A percentile compares a stretch with the other conserved stretches of the same genome.
phyloP scores from a whole-genome alignment of 1,140 invertebrate species.

The Nymphalis io region DNA sequence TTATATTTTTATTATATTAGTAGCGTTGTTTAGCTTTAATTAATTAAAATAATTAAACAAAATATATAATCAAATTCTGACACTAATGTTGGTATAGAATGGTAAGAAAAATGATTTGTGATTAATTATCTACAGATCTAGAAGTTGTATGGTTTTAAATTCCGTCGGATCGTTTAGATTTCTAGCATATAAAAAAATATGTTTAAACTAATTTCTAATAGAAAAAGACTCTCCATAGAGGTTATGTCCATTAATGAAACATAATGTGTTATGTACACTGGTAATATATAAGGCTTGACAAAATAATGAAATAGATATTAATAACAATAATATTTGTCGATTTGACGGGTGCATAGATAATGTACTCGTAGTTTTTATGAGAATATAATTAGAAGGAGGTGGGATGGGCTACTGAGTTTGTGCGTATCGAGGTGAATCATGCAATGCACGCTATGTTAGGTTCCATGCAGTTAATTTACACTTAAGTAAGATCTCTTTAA shows the following conservation, averaged over 20 bases:
- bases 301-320: not conserved
- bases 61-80: too few species aligned
- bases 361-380: slow-evolving; percentile 26
- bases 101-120: not conserved
- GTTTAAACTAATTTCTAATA: too few species aligned
- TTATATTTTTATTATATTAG: too few species aligned
- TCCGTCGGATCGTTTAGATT: not conserved
- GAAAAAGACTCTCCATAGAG: too few species aligned
- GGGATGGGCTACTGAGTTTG: slow-evolving; percentile 61
- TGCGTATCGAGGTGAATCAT: slow-evolving; percentile 57
- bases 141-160: not conserved
- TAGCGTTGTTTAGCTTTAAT: too few species aligned
- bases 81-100: not conserved
- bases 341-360: slow-evolving; percentile 18
- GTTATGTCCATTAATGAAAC: too few species aligned
- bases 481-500: slow-evolving; percentile 66
- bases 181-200: too few species aligned
- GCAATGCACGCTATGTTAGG: slow-evolving; percentile 63
- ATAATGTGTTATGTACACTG: not conserved
- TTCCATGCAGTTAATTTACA: slow-evolving; percentile 60
- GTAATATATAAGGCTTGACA: not conserved
- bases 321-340: slow-evolving; percentile 11
- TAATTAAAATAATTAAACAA: too few species aligned
- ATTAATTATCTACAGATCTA: not conserved
- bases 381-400: slow-evolving; percentile 55